Evolutionary conservation across 2,797 vertebrate genomes (phyloP).

Genomic region (Halcyon chelicuti): DNA sequence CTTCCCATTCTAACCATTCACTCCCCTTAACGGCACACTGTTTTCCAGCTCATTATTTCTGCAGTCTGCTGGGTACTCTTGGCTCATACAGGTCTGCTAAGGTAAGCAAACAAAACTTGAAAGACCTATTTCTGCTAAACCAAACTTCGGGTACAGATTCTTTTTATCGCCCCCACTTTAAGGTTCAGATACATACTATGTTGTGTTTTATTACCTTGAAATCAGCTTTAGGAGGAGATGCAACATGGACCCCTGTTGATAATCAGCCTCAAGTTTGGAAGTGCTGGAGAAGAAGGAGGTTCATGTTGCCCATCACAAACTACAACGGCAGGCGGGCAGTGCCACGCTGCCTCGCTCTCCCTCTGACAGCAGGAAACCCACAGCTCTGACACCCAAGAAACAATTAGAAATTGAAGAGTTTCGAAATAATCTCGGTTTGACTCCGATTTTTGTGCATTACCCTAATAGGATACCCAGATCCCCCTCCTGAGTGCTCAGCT

Average conservation of each 20-base stretch:
- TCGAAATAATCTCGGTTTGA: neutral
- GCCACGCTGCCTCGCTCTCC: neutral
- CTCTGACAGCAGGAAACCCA: neutral
- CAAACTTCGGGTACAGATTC: neutral
- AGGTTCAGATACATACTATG: neutral
- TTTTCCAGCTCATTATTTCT: neutral
- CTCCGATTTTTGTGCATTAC: neutral
- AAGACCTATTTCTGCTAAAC: conserved; percentile 24
- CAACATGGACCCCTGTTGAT: neutral
- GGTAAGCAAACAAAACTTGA: conserved; percentile 33
- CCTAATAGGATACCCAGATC: neutral
- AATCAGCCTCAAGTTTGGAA: neutral
- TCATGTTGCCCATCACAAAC: neutral
- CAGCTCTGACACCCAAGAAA: neutral
- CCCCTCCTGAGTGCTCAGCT: neutral
- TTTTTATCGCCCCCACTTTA: neutral
- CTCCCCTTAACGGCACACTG: rapidly evolving
- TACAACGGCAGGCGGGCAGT: neutral
- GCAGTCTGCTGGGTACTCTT: neutral
- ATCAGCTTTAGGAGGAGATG: neutral
- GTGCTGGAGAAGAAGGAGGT: neutral
- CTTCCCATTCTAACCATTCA: neutral
- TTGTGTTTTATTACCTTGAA: neutral
- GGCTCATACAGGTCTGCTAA: neutral
- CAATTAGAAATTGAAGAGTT: neutral